Base-by-base conservation (phyloP, 2,888 invertebrate species). In the Lepidocyrtinus sp. region DNA sequence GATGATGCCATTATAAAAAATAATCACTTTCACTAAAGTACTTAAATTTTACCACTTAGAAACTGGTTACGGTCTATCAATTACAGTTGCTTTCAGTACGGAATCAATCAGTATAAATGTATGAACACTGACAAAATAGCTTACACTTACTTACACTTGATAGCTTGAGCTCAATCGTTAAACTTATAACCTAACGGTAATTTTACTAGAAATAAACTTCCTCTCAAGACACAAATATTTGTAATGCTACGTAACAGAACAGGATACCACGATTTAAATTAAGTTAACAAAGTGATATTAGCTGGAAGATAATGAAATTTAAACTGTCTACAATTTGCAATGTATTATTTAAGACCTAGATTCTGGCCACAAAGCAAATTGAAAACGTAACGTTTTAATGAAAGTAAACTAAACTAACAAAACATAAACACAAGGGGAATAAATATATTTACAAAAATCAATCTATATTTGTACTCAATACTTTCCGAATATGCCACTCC, bases 351-450 rank as follows among this genome's bases (percentile, higher is more conserved):
- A 21, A 25, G 17, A 22, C 1, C 7, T 21, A 59, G 9, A 19
- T 15, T 46, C 19, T 3, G 27, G 5, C 26, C 7, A 27, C 21
- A 59, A n/a, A 36, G 45, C 69, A 74, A 74, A 74, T 67, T 74
- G 74, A 50, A 75, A 70, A 68, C 69, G n/a, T n/a, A n/a, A n/a
- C n/a, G n/a, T n/a, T n/a, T 50, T 46, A 75, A 50, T 21, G 26
- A 59, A n/a, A 59, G 25, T 19, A 36, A 25, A 19, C 26, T 12
- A 17, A 15, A 61, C 45, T n/a, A 36, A 50, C 12, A 19, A 63
- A 63, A 1, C 5, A 75, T 24, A 27, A 22, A 0, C 15, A 36
- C 22, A 46, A 46, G 21, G 25, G 26, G 24, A 46, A 17, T 26
- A 64, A 63, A 27, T 19, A 64, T 65, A 65, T 67, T 2, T 59